phyloP scores from a whole-genome alignment of 1,140 invertebrate species.

The Arctopsyche grandis region DNA sequence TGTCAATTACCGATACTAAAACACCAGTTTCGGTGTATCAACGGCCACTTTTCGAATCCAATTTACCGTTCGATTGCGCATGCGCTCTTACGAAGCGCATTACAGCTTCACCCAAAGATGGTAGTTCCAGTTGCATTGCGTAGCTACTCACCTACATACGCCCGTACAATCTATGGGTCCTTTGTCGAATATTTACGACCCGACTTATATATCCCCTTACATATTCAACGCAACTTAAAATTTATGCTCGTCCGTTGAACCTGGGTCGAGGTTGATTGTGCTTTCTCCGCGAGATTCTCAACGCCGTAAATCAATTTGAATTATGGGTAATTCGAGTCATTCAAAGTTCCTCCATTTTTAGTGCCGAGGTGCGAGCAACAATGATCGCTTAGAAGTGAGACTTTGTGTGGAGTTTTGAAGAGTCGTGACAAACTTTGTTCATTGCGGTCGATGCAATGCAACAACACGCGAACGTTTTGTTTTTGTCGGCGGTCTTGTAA shows the following conservation, averaged over 20 bases:
- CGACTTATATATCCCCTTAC: background rate
- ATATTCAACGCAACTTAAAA: constrained; percentile 1
- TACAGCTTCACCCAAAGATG: background rate
- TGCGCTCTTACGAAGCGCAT: too few relatives aligned
- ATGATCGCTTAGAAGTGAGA: background rate
- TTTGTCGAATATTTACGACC: constrained; percentile 13
- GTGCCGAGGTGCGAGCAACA: too few relatives aligned
- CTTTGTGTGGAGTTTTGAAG: background rate
- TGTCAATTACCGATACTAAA: constrained; percentile 32
- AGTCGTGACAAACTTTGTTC: constrained; percentile 27
- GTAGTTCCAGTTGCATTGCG: background rate
- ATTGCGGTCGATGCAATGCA: constrained; percentile 9
- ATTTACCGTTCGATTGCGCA: background rate
- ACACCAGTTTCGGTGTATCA: background rate
- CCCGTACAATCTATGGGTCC: constrained; percentile 4
- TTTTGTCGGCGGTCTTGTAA: constrained; percentile 5
- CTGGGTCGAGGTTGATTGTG: background rate
- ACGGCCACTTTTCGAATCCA: constrained; percentile 1
- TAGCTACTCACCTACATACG: background rate
- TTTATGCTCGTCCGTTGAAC: constrained; percentile 19
- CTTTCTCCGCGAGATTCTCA: constrained; percentile 1
- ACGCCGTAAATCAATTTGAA: constrained; percentile 23
- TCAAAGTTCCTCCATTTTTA: background rate
- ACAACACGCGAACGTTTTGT: constrained; percentile 9
- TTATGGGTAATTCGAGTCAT: constrained; percentile 14